Evolutionary conservation across 2,113 vertebrate genomes (phyloP), one percentile per base, ranked within the genome.

Genomic region (Cephalopterus ornatus): DNA sequence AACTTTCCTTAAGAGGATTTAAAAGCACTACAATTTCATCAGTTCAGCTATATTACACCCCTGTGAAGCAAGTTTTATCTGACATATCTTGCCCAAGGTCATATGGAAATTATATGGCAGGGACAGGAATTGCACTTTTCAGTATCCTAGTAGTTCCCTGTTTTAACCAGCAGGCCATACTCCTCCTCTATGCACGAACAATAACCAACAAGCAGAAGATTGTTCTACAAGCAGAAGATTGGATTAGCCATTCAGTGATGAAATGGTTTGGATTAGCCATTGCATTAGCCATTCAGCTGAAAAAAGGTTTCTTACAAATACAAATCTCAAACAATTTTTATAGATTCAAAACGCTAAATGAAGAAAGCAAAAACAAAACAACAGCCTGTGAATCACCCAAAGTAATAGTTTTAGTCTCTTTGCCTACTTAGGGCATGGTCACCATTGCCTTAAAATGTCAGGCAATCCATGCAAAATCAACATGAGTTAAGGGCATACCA

Each of bases 81-180:
- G 76, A 93, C 56, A 13, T 44, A 49, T 39, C 61, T 86, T 87
- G 80, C 56, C 76, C 76, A 91, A 92, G 86, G 87, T 94, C 73
- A 83, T 88, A 92, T 52, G 65, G 89, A 93, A 93, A 92, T 95
- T 77, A 72, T 18, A 92, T 12, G 63, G 30, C 71, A 68, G 44
- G 65, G 35, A 62, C 56, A 93, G 72, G 50, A 84, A 87, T 8
- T 71, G 37, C n/a, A 56, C 30, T 39, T 66, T 47, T 55, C 8
- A 0, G 39, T 37, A 74, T 52, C 52, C 75, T 71, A 41, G 93
- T 71, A 97, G 71, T 84, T 93, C 85, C 76, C 39, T 18, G 6
- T 30, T 92, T 78, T 78, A 93, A 93, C 90, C 93, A 94, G 72
- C 52, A 96, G 95, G 95, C 55, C 95, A 93, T 96, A 94, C 65